Base-by-base conservation (phyloP, 2,888 invertebrate genomes). In the Ennomos quercinarius region DNA sequence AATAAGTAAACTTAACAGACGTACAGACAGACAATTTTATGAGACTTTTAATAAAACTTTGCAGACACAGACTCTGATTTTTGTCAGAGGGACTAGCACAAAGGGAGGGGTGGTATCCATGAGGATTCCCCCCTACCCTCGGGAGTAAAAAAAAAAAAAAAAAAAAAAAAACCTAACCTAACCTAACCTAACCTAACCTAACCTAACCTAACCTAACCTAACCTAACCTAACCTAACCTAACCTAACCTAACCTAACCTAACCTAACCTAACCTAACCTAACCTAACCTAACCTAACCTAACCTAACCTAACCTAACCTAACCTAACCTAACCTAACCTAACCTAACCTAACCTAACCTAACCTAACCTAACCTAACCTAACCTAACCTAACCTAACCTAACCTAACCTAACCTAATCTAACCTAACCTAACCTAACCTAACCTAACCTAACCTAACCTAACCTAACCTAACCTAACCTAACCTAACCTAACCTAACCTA, bases 121-220 rank as follows among this genome's bases (percentile, higher is more conserved):
- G n/a, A n/a, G n/a, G n/a, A n/a, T n/a, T n/a, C n/a, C n/a, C n/a
- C n/a, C n/a, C n/a, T n/a, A n/a, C n/a, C n/a, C n/a, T n/a, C n/a
- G n/a, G n/a, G n/a, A n/a, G n/a, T n/a, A n/a, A n/a, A n/a, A n/a
- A n/a, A n/a, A n/a, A n/a, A n/a, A n/a, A n/a, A n/a, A n/a, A n/a
- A n/a, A n/a, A n/a, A n/a, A n/a, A n/a, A n/a, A n/a, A n/a, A n/a
- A n/a, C n/a, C n/a, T n/a, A n/a, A n/a, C n/a, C n/a, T n/a, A 52
- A 52, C 51, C 51, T 52, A 52, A 52, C 51, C 51, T 52, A 52
- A 52, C 51, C 51, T 52, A 52, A 52, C 51, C 51, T 52, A 52
- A 52, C 51, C 51, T 52, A 52, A 52, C 51, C 51, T 52, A 52
- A 52, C 51, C 51, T 52, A 52, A 52, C 51, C 51, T 52, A 52